A percentile compares a stretch with the other conserved stretches of the same genome.
Conservation (phyloP, 2,888 invertebrate genomes). For the Theretra japonica region DNA sequence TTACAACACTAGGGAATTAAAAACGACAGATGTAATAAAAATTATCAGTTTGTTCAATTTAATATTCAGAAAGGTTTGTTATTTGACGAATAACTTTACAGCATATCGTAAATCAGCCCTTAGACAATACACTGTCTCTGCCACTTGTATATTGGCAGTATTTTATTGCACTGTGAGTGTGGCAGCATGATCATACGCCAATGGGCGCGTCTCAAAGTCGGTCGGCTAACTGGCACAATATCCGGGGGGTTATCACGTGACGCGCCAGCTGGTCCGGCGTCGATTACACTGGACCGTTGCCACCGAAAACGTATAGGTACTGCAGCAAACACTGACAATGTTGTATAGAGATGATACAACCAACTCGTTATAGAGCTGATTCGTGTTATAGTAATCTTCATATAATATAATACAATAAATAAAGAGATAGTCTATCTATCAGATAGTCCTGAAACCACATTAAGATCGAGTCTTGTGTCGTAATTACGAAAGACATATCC, state of each 20-base stretch:
- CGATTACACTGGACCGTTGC: slow-evolving; percentile 63
- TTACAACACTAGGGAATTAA: too few relatives aligned
- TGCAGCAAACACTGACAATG: slow-evolving; percentile 17
- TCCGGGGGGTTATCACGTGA: slow-evolving; percentile 59
- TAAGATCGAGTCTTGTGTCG: too few relatives aligned
- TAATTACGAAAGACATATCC: too few relatives aligned
- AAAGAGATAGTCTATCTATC: too few relatives aligned
- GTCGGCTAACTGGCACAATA: slow-evolving; percentile 63
- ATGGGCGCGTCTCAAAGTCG: slow-evolving; percentile 40
- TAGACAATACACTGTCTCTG: too few relatives aligned
- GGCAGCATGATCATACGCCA: slow-evolving; percentile 32
- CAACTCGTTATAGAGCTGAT: background rate
- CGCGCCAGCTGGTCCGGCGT: slow-evolving; percentile 62
- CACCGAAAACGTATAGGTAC: slow-evolving; percentile 45
- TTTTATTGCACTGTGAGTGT: background rate
- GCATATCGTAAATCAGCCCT: too few relatives aligned
- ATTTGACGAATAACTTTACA: too few relatives aligned
- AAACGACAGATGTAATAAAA: too few relatives aligned
- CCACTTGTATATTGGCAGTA: background rate
- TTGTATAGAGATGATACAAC: slow-evolving; percentile 20
- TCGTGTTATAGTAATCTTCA: background rate
- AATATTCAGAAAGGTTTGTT: too few relatives aligned
- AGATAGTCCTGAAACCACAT: too few relatives aligned
- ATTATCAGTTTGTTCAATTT: too few relatives aligned
- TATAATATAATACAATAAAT: too few relatives aligned